Evolutionary conservation across 2,888 invertebrate species (phyloP).

Genomic region (Himalopsyche anomala): DNA sequence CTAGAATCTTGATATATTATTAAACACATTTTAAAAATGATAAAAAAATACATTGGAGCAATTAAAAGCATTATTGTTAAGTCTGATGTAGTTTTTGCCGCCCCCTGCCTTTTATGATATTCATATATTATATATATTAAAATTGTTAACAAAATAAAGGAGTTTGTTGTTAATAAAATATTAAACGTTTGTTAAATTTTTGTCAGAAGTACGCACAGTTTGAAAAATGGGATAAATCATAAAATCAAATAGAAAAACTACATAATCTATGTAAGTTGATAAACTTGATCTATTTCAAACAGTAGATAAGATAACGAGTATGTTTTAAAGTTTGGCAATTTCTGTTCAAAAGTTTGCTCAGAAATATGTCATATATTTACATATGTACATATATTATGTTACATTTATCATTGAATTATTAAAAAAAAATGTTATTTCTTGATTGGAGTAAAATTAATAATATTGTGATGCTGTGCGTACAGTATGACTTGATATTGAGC

Average conservation of each 20-base stretch:
- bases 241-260: not conserved
- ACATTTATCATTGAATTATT: too few species aligned
- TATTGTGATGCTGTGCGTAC: constrained; percentile 18
- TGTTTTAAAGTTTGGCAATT: too few species aligned
- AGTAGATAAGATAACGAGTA: too few species aligned
- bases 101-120: constrained; percentile 44
- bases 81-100: constrained; percentile 45
- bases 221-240: not conserved
- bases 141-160: constrained; percentile 50
- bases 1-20: too few species aligned
- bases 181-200: constrained; percentile 57
- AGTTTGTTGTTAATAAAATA: constrained; percentile 50
- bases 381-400: too few species aligned
- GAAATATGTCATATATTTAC: too few species aligned
- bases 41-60: not conserved
- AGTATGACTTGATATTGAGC: constrained; percentile 52
- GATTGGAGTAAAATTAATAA: not conserved
- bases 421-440: not conserved
- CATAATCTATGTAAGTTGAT: too few species aligned
- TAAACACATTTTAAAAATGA: too few species aligned
- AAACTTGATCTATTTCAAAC: too few species aligned
- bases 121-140: constrained; percentile 31
- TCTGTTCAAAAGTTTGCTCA: too few species aligned
- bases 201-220: constrained; percentile 36
- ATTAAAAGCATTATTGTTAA: constrained; percentile 39